Conservation (phyloP, 2,888 invertebrate species). For the Fabriciana adippe region DNA sequence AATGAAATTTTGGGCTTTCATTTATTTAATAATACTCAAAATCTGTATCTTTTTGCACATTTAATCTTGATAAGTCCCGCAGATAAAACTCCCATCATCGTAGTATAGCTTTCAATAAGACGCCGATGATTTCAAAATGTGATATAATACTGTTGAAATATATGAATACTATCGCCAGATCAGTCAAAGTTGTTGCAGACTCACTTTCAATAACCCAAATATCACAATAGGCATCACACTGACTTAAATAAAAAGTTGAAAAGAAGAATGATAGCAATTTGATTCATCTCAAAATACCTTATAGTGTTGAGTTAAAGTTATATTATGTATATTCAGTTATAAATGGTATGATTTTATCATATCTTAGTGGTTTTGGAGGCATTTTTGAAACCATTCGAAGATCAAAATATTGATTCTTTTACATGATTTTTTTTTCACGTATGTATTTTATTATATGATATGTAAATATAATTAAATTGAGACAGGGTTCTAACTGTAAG, state of each 20-base stretch:
- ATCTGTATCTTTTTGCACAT: background rate
- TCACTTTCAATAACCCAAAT: slow-evolving; percentile 47
- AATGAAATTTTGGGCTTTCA: no score
- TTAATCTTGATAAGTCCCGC: slow-evolving; percentile 31
- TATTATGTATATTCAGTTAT: slow-evolving; percentile 13
- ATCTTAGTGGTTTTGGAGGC: slow-evolving; percentile 14
- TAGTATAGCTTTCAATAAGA: slow-evolving; percentile 54
- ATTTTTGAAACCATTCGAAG: background rate
- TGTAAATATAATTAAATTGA: no score
- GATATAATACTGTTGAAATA: slow-evolving; percentile 62
- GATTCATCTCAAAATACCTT: slow-evolving; percentile 54
- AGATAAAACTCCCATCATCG: slow-evolving; percentile 53
- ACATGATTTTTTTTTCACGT: no score
- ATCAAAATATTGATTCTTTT: no score
- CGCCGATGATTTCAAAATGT: slow-evolving; percentile 55
- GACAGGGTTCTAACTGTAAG: no score
- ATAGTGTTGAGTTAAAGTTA: slow-evolving; percentile 46
- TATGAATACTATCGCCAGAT: slow-evolving; percentile 65
- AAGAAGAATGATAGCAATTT: slow-evolving; percentile 40
- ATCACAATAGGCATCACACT: slow-evolving; percentile 49
- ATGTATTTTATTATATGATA: no score
- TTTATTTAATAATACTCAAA: background rate
- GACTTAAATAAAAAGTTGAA: slow-evolving; percentile 39
- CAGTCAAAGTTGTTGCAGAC: slow-evolving; percentile 36
- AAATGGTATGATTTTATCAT: slow-evolving; percentile 18